Conservation (phyloP, 2,888 invertebrate genomes). For the Mechanitis messenoides region DNA sequence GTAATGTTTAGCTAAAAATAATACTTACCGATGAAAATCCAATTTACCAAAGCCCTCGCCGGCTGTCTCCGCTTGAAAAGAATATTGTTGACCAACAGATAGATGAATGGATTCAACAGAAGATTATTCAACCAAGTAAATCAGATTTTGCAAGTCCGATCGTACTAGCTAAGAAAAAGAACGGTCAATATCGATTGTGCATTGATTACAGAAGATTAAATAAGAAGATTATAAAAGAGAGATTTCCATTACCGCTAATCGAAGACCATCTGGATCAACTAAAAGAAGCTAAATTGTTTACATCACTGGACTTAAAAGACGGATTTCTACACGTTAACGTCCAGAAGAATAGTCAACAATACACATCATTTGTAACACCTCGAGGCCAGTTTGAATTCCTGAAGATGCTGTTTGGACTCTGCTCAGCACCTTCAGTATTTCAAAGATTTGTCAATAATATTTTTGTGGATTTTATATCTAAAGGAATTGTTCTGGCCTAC, state of each 20-base stretch:
- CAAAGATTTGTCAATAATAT: too few species aligned
- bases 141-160: constrained; percentile 30
- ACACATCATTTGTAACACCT: constrained; percentile 45
- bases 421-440: too few species aligned
- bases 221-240: constrained; percentile 40
- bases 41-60: constrained; percentile 26
- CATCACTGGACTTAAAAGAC: constrained; percentile 39
- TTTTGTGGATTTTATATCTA: too few species aligned
- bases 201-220: constrained; percentile 50
- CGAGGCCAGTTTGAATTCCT: constrained; percentile 50
- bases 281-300: constrained; percentile 29
- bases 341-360: constrained; percentile 35
- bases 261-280: constrained; percentile 51
- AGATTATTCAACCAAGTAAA: constrained; percentile 24
- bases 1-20: neutral
- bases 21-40: too few species aligned
- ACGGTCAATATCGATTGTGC: constrained; percentile 34
- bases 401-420: constrained; percentile 10
- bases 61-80: constrained; percentile 22
- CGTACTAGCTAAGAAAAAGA: constrained; percentile 28
- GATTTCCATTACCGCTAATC: constrained; percentile 41
- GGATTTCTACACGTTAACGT: constrained; percentile 46
- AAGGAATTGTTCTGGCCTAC: too few species aligned
- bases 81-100: constrained; percentile 19
- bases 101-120: constrained; percentile 22